These are phyloP conservation scores for Cheirogaleus medius DNA, from an alignment of 2,113 vertebrate genomes.

Conservation along the genomic window DNA sequence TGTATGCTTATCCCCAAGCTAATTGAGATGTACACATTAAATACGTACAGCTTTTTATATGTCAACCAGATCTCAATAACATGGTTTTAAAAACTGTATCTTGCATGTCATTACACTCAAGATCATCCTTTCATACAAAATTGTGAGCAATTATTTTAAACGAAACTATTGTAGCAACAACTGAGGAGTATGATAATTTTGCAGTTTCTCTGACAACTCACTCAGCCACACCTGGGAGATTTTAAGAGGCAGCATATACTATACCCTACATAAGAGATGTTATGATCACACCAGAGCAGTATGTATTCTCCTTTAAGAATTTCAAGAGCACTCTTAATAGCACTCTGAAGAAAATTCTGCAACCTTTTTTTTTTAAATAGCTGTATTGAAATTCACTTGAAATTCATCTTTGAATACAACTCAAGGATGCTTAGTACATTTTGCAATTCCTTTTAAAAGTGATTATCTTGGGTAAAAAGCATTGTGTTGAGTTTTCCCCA, in stretches of 20 bases:
- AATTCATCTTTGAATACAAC: too few species aligned
- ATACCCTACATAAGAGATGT: background rate
- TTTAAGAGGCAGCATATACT: background rate
- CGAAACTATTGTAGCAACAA: background rate
- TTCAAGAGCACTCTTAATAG: background rate
- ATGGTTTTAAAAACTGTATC: background rate
- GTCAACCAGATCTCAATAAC: background rate
- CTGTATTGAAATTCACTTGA: background rate
- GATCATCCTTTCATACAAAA: conserved; percentile 27
- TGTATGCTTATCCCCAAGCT: background rate
- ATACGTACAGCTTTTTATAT: background rate
- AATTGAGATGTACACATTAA: too few species aligned
- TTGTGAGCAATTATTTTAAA: conserved; percentile 27
- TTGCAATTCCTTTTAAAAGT: conserved; percentile 30
- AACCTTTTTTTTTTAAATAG: background rate
- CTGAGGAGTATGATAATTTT: background rate
- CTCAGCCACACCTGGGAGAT: background rate
- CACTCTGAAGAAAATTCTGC: background rate
- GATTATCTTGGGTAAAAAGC: background rate
- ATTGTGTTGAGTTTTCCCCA: background rate
- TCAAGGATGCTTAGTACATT: background rate
- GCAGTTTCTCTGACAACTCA: background rate
- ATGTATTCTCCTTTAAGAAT: background rate
- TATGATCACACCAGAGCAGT: background rate
- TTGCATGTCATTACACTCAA: background rate